Base-by-base conservation (phyloP, 2,113 vertebrate species). In the Zosterops borbonicus region DNA sequence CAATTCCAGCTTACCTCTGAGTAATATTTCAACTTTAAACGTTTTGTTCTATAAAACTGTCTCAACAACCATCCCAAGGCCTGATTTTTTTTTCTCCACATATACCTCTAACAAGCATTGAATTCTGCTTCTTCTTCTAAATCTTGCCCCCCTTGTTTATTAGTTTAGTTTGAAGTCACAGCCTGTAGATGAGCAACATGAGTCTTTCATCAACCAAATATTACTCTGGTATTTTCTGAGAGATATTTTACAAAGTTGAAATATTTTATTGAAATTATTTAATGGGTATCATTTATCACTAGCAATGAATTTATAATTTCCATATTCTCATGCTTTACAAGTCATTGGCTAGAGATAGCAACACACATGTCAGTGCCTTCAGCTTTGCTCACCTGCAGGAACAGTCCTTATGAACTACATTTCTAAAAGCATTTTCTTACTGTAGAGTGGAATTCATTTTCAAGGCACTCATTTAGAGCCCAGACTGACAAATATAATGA, bases 401-500 rank as follows among this genome's bases (percentile, higher is more conserved):
- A 63, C 5, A 41, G 33, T 33, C 56, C 31, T 89, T 78, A 60
- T 9, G 28, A 94, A 63, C 56, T n/a, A 77, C 14, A 12, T 50
- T 46, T 50, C 46, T 86, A 53, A 86, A 92, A 88, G 67, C 70
- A 77, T 83, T 92, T 90, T 62, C 76, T 83, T 87, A 62, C 76
- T 49, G 44, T 67, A 82, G 62, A 82, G 21, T 31, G 2, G 31
- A 83, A 86, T 65, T 90, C n/a, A 83, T 88, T 93, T 93, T 53
- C 56, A 49, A 83, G 76, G 55, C 17, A 39, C 29, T 87, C 39
- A 59, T 89, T 70, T 80, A 75, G 52, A 87, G 52, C 13, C 80
- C 75, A 52, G 88, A 71, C 52, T 81, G 86, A 68, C 52, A 92
- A 78, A 75, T 78, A 71, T 81, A 95, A 87, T 79, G 86, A 90